These are phyloP conservation scores for Metacarcinus magister DNA, from an alignment of 2,888 invertebrate species.

Conservation along the genomic window DNA sequence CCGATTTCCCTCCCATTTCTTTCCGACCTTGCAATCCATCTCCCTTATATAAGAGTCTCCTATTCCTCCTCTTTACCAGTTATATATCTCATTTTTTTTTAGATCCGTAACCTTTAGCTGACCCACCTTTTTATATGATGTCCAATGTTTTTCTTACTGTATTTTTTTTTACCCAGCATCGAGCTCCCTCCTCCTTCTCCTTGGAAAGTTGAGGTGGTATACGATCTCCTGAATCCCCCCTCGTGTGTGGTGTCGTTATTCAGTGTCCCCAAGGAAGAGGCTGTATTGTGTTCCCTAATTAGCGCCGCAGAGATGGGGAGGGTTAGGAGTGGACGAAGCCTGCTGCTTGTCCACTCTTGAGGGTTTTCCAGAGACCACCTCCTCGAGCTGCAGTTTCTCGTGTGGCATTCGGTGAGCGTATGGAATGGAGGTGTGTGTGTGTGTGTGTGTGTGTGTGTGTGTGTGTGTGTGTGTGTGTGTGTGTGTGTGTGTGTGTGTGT, in stretches of 20 bases:
- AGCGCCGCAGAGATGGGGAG: not conserved
- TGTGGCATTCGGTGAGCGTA: not conserved
- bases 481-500: too few relatives aligned
- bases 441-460: too few relatives aligned
- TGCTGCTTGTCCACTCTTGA: too few relatives aligned
- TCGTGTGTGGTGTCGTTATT: slow-evolving; percentile 14
- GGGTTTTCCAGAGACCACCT: not conserved
- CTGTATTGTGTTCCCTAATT: not conserved
- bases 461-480: too few relatives aligned
- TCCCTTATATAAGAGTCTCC: not conserved
- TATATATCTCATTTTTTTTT: too few relatives aligned
- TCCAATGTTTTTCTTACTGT: too few relatives aligned
- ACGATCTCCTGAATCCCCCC: not conserved
- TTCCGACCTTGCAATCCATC: too few relatives aligned
- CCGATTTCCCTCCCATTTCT: too few relatives aligned
- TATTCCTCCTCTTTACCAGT: not conserved
- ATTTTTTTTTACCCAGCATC: too few relatives aligned
- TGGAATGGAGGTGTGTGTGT: too few relatives aligned
- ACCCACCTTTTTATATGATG: too few relatives aligned
- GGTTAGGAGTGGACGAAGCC: not conserved
- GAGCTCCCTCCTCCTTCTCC: not conserved
- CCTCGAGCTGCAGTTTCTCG: not conserved
- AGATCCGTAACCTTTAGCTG: not conserved
- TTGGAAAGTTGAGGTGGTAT: not conserved
- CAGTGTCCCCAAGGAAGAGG: slow-evolving; percentile 19